Conservation (phyloP, 1,140 invertebrate genomes). For the Magallana angulata region DNA sequence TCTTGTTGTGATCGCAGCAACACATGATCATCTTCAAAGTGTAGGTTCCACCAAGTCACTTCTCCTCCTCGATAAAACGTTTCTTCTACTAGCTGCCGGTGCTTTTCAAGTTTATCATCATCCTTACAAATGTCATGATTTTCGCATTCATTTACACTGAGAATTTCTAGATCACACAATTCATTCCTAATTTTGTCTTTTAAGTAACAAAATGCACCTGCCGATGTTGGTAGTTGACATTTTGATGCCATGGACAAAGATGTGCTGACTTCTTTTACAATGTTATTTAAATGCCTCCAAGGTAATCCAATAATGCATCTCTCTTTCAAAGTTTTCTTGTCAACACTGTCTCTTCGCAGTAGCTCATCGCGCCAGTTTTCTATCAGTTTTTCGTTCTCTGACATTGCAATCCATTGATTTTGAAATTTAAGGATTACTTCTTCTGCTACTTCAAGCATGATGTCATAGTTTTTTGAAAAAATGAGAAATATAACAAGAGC, state of each 20-base stretch:
- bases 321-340: conserved; percentile 40
- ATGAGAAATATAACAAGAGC: conserved; percentile 65
- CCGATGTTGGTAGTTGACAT: conserved; percentile 61
- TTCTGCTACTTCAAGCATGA: conserved; percentile 68
- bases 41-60: conserved; percentile 68
- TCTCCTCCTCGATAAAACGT: conserved; percentile 64
- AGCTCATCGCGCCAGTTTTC: conserved; percentile 60
- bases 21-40: conserved; percentile 64
- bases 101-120: conserved; percentile 36
- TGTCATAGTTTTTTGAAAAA: conserved; percentile 65
- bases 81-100: conserved; percentile 55
- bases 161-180: conserved; percentile 63
- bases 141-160: conserved; percentile 63
- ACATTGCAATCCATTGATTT: conserved; percentile 67
- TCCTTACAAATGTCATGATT: conserved; percentile 35
- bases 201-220: conserved; percentile 59
- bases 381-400: conserved; percentile 60
- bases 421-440: conserved; percentile 64
- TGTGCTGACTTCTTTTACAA: conserved; percentile 48
- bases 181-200: conserved; percentile 65
- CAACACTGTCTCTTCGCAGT: conserved; percentile 50
- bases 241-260: conserved; percentile 11
- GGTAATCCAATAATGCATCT: conserved; percentile 61
- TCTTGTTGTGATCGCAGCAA: conserved; percentile 57
- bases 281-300: conserved; percentile 62